Percentiles rank a stretch among this genome's conserved stretches.
Evolutionary conservation across 1,140 invertebrate genomes (phyloP).

Genomic region (Atta colombica): DNA sequence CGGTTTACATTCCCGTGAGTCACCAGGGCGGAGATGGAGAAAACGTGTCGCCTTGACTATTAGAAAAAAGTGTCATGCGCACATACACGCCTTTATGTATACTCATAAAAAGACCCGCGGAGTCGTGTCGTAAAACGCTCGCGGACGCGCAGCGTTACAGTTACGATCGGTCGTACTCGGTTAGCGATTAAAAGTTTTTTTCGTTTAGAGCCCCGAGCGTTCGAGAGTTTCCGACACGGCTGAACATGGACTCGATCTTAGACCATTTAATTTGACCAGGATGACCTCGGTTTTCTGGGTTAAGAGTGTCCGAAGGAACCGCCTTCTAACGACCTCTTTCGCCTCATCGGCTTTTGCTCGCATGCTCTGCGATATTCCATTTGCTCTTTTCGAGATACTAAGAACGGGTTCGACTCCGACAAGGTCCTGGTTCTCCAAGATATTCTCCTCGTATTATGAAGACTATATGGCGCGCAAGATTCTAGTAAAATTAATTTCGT

Average conservation of each 20-base stretch:
- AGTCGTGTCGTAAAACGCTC: constrained; percentile 28
- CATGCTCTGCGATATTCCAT: neutral
- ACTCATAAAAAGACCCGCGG: constrained; percentile 40
- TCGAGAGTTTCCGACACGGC: neutral
- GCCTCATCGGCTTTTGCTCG: constrained; percentile 35
- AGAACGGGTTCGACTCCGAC: constrained; percentile 26
- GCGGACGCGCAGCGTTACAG: constrained; percentile 43
- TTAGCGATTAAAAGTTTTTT: constrained; percentile 11
- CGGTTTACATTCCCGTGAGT: constrained; percentile 69
- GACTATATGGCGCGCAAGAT: neutral
- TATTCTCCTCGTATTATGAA: neutral
- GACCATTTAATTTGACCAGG: constrained; percentile 47
- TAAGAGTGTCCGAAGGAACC: constrained; percentile 48
- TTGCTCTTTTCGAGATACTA: constrained; percentile 57
- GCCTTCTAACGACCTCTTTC: constrained; percentile 31
- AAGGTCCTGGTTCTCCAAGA: neutral
- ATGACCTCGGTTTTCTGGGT: constrained; percentile 58
- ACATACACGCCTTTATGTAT: constrained; percentile 6
- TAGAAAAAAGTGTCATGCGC: constrained; percentile 56
- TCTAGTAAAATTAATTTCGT: constrained; percentile 20
- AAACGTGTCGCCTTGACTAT: constrained; percentile 50
- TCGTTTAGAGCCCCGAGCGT: neutral
- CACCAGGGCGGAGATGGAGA: constrained; percentile 63
- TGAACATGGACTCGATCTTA: constrained; percentile 19
- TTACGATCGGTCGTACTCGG: constrained; percentile 13